Evolutionary conservation across 2,113 vertebrate genomes (phyloP).

Genomic region (Elachura formosa): DNA sequence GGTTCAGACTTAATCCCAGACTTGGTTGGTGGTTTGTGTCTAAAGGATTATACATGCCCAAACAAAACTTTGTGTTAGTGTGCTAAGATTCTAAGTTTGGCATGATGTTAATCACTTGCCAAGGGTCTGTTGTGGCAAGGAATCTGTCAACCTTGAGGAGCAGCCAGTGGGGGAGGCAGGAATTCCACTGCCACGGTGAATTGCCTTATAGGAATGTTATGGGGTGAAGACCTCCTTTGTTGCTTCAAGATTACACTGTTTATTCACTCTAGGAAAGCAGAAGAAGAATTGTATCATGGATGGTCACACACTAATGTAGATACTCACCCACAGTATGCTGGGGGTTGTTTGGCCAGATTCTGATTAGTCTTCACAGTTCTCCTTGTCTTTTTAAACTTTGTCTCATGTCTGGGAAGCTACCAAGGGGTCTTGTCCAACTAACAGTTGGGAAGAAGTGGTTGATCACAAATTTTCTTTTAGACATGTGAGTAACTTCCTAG

Average conservation of each 20-base stretch:
- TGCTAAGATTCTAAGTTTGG: neutral
- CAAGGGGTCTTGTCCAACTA: neutral
- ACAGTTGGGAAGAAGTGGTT: neutral
- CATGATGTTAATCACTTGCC: neutral
- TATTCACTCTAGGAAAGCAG: neutral
- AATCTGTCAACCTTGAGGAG: neutral
- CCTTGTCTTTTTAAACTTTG: neutral
- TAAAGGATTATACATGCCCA: rapidly evolving
- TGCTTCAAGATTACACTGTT: neutral
- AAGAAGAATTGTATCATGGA: neutral
- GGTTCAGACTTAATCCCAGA: neutral
- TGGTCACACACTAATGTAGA: neutral
- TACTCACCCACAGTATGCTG: neutral
- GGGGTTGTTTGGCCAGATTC: neutral
- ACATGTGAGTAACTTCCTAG: neutral
- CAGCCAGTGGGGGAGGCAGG: neutral
- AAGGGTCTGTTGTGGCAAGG: neutral
- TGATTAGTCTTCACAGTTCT: neutral
- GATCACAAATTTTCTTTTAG: neutral
- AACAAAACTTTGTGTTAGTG: neutral
- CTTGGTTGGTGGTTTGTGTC: neutral
- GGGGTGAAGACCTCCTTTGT: neutral
- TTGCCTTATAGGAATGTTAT: neutral
- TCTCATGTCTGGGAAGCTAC: neutral
- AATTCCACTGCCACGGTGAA: neutral